phyloP scores from a whole-genome alignment of 2,113 vertebrate genomes.

The Mustela nigripes region DNA sequence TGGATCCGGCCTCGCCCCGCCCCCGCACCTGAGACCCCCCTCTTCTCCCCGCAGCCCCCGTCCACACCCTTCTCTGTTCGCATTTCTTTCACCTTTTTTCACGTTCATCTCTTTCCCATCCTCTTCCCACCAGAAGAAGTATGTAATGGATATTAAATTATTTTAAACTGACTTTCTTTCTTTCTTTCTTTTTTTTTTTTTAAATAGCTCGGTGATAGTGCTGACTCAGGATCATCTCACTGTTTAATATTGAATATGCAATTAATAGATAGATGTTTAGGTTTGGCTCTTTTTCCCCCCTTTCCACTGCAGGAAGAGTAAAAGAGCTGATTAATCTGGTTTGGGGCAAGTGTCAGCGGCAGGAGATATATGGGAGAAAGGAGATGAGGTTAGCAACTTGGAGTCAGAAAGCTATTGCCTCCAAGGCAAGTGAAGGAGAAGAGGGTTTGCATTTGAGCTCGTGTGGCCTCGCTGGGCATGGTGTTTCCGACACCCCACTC shows the following conservation, averaged over 20 bases:
- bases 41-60: neutral
- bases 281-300: conserved; percentile 30
- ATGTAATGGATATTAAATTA: conserved; percentile 79
- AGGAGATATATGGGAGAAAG: conserved; percentile 71
- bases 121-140: neutral
- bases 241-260: conserved; percentile 81
- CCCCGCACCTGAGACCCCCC: neutral
- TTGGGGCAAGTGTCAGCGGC: conserved; percentile 72
- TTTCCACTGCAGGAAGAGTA: conserved; percentile 63
- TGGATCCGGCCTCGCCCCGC: neutral
- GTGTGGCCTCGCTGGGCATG: accelerated
- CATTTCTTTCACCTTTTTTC: neutral
- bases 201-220: conserved; percentile 52
- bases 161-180: conserved; percentile 78
- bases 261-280: conserved; percentile 82
- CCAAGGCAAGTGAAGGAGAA: neutral
- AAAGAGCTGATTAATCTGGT: conserved; percentile 75
- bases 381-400: conserved; percentile 67
- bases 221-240: conserved; percentile 73
- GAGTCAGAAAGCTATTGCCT: conserved; percentile 51
- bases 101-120: neutral
- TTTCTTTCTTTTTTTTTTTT: neutral
- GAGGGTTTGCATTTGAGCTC: neutral
- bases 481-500: accelerated
- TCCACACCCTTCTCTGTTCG: neutral